These are phyloP conservation scores for Hirtodrosophila alboralis DNA, from an alignment of 2,888 invertebrate species.

Conservation along the genomic window DNA sequence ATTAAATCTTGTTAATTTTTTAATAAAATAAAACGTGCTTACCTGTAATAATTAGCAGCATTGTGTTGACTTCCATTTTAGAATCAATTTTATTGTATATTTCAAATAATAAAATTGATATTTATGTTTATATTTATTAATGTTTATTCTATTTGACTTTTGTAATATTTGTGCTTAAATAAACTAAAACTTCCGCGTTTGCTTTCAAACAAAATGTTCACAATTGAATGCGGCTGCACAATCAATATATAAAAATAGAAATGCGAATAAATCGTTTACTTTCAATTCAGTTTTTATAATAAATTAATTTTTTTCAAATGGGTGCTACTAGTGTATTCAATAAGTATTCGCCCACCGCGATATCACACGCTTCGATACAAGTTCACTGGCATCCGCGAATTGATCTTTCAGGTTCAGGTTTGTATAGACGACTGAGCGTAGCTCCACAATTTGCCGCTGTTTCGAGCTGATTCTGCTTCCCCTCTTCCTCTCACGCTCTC, in stretches of 20 bases:
- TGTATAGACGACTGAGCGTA: constrained; percentile 63
- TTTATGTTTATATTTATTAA: constrained; percentile 13
- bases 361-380: constrained; percentile 16
- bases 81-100: constrained; percentile 27
- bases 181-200: constrained; percentile 50
- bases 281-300: constrained; percentile 33
- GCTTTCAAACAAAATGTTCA: constrained; percentile 46
- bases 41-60: constrained; percentile 60
- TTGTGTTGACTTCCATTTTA: constrained; percentile 23
- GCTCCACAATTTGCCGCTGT: constrained; percentile 28
- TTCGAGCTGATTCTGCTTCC: constrained; percentile 17
- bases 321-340: constrained; percentile 13
- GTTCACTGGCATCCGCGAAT: constrained; percentile 49
- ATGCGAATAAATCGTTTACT: constrained; percentile 28
- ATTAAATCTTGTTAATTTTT: too few species aligned
- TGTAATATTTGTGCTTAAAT: constrained; percentile 26
- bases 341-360: constrained; percentile 9
- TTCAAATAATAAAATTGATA: constrained; percentile 1
- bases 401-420: constrained; percentile 73
- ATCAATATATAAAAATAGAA: constrained; percentile 35
- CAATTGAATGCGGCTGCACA: constrained; percentile 54
- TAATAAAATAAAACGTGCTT: too few species aligned
- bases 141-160: constrained; percentile 27
- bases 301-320: constrained; percentile 12
- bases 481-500: background rate